Conservation (phyloP, 2,888 invertebrate species). For the Byasa hedistus region DNA sequence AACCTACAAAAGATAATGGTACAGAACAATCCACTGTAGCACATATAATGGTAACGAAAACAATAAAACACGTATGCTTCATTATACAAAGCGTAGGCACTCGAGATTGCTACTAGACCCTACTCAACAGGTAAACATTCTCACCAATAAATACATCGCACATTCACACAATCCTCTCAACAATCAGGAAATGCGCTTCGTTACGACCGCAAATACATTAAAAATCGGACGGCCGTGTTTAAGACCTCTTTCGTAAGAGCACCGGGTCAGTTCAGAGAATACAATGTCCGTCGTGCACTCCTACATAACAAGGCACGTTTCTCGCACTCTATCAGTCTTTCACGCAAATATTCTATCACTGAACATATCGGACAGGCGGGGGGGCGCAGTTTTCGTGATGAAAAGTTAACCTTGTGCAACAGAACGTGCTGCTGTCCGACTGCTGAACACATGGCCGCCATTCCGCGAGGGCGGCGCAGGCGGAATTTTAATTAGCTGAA, state of each 20-base stretch:
- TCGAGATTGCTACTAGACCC: conserved; percentile 79
- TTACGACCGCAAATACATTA: conserved; percentile 52
- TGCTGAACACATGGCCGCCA: conserved; percentile 78
- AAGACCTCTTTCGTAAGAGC: conserved; percentile 70
- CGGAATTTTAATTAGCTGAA: conserved; percentile 81
- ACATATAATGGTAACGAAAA: conserved; percentile 78
- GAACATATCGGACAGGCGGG: conserved; percentile 56
- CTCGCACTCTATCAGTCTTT: conserved; percentile 63
- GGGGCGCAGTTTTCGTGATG: conserved; percentile 56
- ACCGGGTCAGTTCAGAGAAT: conserved; percentile 76
- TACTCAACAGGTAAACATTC: conserved; percentile 71
- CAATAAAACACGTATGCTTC: conserved; percentile 76
- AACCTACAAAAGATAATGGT: conserved; percentile 76
- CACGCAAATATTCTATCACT: conserved; percentile 60
- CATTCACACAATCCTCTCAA: conserved; percentile 53
- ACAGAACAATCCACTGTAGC: conserved; percentile 72
- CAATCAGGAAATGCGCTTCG: conserved; percentile 48
- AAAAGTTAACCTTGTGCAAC: conserved; percentile 78
- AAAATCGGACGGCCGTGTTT: conserved; percentile 69
- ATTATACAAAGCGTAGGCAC: conserved; percentile 80
- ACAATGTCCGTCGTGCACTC: conserved; percentile 45
- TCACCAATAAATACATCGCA: conserved; percentile 77
- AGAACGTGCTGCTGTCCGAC: conserved; percentile 74
- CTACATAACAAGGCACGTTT: conserved; percentile 41
- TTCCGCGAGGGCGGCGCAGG: conserved; percentile 80